Evolutionary conservation across 2,888 invertebrate species (phyloP).

Genomic region (Cylloceria caligata): DNA sequence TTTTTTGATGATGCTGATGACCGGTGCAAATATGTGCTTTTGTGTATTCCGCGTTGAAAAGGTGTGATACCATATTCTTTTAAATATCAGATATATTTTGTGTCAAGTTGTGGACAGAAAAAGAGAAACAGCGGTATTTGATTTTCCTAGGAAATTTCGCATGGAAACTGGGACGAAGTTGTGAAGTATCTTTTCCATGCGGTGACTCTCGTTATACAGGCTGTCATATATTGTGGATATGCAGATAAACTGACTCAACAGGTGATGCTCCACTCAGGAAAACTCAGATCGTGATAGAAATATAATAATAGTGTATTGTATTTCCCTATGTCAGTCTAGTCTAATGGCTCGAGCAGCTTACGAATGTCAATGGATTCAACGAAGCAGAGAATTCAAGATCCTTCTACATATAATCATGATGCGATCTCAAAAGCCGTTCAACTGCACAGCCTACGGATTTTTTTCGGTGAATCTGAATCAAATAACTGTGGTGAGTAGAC

Average conservation of each 20-base stretch:
- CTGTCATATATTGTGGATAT: constrained; percentile 69
- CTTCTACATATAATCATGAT: constrained; percentile 67
- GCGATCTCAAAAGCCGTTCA: constrained; percentile 64
- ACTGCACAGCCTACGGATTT: constrained; percentile 67
- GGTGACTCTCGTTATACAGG: constrained; percentile 65
- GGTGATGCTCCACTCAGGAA: constrained; percentile 47
- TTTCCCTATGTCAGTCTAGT: constrained; percentile 52
- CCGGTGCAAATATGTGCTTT: constrained; percentile 62
- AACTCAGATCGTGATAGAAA: neutral
- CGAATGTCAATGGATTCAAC: constrained; percentile 66
- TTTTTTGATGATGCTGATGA: constrained; percentile 64
- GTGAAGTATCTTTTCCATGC: constrained; percentile 66
- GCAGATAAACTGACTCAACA: constrained; percentile 66
- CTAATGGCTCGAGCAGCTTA: constrained; percentile 63
- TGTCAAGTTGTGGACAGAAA: neutral
- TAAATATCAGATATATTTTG: neutral
- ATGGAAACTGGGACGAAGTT: constrained; percentile 57
- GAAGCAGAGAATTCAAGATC: constrained; percentile 59
- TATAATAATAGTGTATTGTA: neutral
- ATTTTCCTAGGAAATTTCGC: constrained; percentile 47
- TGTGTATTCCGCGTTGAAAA: constrained; percentile 64
- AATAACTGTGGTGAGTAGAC: constrained; percentile 62
- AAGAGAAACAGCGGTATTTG: neutral
- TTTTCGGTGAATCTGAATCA: constrained; percentile 66
- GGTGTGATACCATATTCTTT: too few species aligned